Percentiles rank a stretch among this genome's conserved stretches.
These are phyloP conservation scores for Pilophorus perplexus DNA, from an alignment of 2,888 invertebrate genomes.

Conservation along the genomic window DNA sequence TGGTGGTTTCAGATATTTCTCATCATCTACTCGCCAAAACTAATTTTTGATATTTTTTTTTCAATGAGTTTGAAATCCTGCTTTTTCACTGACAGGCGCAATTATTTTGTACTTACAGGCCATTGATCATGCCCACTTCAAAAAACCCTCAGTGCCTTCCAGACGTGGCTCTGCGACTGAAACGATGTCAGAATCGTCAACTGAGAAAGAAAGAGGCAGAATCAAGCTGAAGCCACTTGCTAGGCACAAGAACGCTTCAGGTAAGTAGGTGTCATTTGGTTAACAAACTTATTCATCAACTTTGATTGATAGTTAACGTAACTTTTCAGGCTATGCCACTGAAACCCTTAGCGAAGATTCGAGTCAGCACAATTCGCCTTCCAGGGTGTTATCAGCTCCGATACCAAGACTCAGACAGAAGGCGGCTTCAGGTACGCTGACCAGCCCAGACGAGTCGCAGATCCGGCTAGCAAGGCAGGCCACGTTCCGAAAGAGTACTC, in stretches of 20 bases:
- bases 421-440: background rate
- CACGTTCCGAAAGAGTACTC: background rate
- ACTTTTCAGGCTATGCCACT: conserved; percentile 17
- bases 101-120: too few relatives aligned
- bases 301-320: background rate
- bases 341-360: conserved; percentile 36
- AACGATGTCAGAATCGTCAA: conserved; percentile 29
- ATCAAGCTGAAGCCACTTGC: conserved; percentile 7
- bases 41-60: too few relatives aligned
- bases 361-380: conserved; percentile 5
- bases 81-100: too few relatives aligned
- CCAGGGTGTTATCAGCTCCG: conserved; percentile 8
- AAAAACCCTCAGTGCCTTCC: background rate
- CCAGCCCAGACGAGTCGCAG: background rate
- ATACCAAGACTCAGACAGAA: background rate
- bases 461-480: background rate
- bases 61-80: too few relatives aligned
- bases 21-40: too few relatives aligned
- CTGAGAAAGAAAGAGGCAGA: background rate
- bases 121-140: too few relatives aligned
- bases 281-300: background rate
- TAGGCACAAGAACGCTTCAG: conserved; percentile 15
- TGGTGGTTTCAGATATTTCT: too few relatives aligned
- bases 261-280: conserved; percentile 5
- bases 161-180: conserved; percentile 22